Percentiles rank a stretch among this genome's conserved stretches.
Evolutionary conservation across 2,888 invertebrate species (phyloP).

Genomic region (Melipona beecheii): DNA sequence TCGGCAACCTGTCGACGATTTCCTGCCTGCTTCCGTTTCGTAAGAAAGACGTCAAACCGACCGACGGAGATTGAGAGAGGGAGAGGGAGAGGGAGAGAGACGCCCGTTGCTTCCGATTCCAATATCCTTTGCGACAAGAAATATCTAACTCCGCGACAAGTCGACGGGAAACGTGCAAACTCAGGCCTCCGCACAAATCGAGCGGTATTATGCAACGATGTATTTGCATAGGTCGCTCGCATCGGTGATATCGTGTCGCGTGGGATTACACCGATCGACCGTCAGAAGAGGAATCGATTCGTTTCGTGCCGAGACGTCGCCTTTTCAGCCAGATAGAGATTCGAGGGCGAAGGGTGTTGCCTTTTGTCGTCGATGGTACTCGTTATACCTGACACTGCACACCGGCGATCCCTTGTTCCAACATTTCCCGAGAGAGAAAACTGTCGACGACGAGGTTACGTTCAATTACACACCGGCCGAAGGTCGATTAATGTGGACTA

Average conservation of each 20-base stretch:
- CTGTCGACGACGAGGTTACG: background rate
- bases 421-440: background rate
- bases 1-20: conserved; percentile 45
- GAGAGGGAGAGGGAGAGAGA: background rate
- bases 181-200: background rate
- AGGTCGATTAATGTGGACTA: conserved; percentile 1
- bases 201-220: conserved; percentile 14
- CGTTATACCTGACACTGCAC: conserved; percentile 10
- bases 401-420: background rate
- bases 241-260: conserved; percentile 44
- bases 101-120: conserved; percentile 42
- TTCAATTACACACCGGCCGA: conserved; percentile 4
- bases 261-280: conserved; percentile 40
- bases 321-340: conserved; percentile 19
- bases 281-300: conserved; percentile 42
- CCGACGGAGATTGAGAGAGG: background rate
- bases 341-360: conserved; percentile 39
- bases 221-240: conserved; percentile 55
- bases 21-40: conserved; percentile 49
- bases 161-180: background rate
- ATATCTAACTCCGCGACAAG: conserved; percentile 28
- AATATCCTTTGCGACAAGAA: conserved; percentile 46
- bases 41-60: conserved; percentile 24
- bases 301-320: conserved; percentile 25
- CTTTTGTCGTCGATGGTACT: conserved; percentile 37